Percentiles rank a stretch among this genome's conserved stretches.
phyloP scores from a whole-genome alignment of 2,888 invertebrate genomes.

The Agriopis aurantiaria region DNA sequence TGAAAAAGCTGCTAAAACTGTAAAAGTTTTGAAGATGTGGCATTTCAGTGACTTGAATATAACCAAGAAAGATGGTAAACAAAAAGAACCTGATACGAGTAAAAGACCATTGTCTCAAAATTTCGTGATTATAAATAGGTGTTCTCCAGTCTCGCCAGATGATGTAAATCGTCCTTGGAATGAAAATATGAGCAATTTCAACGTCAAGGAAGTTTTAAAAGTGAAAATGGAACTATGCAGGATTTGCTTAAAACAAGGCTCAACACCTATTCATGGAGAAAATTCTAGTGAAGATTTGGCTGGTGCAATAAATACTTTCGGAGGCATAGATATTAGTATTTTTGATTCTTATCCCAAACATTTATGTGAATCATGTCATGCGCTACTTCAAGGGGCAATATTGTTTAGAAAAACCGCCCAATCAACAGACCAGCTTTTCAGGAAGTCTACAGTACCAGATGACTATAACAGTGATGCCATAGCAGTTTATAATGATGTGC shows the following conservation, averaged over 20 bases:
- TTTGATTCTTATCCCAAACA: slow-evolving; percentile 71
- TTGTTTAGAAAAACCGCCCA: slow-evolving; percentile 74
- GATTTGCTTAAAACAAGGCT: slow-evolving; percentile 74
- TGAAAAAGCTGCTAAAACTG: neutral
- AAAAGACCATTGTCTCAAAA: neutral
- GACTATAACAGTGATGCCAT: neutral
- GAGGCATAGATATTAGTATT: slow-evolving; percentile 60
- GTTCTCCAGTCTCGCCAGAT: neutral
- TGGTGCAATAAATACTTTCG: slow-evolving; percentile 60
- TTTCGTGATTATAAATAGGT: neutral
- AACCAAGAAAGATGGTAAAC: neutral
- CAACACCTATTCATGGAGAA: slow-evolving; percentile 65
- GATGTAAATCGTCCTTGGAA: neutral
- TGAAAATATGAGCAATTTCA: neutral
- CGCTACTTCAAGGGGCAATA: slow-evolving; percentile 71
- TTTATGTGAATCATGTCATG: slow-evolving; percentile 68
- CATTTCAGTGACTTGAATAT: slow-evolving; percentile 28
- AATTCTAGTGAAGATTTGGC: slow-evolving; percentile 55
- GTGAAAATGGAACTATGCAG: slow-evolving; percentile 57
- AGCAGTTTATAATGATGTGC: neutral
- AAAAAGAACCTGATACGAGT: neutral
- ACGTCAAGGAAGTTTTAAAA: slow-evolving; percentile 1
- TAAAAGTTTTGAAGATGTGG: slow-evolving; percentile 31
- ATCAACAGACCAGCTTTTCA: slow-evolving; percentile 63
- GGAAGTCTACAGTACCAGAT: slow-evolving; percentile 35